Conservation (phyloP, 2,797 vertebrate genomes). For the Emys orbicularis region DNA sequence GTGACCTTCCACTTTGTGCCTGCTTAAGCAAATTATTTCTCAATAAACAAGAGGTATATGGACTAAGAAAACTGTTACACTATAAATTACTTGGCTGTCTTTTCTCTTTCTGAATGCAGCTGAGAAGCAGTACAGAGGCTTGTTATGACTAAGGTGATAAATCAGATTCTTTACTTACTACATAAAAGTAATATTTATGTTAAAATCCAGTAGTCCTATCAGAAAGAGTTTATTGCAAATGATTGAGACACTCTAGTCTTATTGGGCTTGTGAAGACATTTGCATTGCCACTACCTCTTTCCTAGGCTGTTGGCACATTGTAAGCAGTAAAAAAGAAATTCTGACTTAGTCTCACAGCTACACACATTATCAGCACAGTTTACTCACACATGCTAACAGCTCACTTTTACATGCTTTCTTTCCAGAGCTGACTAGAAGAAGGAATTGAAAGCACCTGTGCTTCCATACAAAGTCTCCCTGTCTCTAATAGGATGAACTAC, state of each 20-base stretch:
- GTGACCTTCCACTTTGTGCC: constrained; percentile 63
- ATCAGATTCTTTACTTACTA: not conserved
- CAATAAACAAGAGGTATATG: constrained; percentile 73
- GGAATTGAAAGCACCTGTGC: not conserved
- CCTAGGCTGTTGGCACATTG: not conserved
- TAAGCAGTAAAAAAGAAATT: not conserved
- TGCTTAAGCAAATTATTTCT: constrained; percentile 77
- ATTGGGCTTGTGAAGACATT: not conserved
- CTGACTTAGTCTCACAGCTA: not conserved
- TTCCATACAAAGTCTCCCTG: not conserved
- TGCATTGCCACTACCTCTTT: not conserved
- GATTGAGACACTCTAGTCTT: not conserved
- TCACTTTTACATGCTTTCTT: not conserved
- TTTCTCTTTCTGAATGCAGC: not conserved
- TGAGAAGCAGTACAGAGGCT: not conserved
- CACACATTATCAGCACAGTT: not conserved
- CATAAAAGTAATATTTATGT: constrained; percentile 19
- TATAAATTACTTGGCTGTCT: constrained; percentile 44
- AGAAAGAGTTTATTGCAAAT: not conserved
- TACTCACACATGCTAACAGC: not conserved
- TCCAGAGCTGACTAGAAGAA: constrained; percentile 4
- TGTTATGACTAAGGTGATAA: not conserved
- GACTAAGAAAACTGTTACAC: constrained; percentile 64
- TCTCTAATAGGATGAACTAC: not conserved
- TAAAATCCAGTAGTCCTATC: not conserved